These are phyloP conservation scores for Oceanites oceanicus DNA, from an alignment of 2,113 vertebrate genomes.

Conservation along the genomic window DNA sequence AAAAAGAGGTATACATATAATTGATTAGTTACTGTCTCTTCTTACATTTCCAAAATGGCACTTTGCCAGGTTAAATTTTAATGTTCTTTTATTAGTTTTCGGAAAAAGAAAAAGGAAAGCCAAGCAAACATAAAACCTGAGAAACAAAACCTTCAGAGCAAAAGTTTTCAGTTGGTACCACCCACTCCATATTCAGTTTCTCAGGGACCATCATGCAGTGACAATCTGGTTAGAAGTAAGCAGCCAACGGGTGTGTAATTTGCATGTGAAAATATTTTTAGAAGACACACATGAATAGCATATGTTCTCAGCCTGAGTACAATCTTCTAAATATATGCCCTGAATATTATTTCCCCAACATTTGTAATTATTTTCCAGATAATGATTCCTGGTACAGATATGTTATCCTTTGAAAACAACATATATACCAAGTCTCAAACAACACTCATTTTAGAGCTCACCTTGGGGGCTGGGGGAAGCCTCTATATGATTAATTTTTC, in stretches of 20 bases:
- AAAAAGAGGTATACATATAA: neutral
- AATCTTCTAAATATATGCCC: neutral
- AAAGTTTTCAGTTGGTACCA: conserved; percentile 4
- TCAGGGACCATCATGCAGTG: neutral
- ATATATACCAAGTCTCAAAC: neutral
- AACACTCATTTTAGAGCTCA: neutral
- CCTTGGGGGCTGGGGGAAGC: neutral
- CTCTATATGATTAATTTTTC: neutral
- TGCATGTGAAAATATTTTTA: conserved; percentile 51
- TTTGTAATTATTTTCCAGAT: neutral
- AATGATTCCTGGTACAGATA: neutral
- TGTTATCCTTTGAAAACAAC: neutral
- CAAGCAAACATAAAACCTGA: neutral
- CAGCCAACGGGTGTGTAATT: neutral
- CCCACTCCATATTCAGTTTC: neutral
- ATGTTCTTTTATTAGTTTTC: neutral
- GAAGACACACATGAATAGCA: conserved; percentile 41
- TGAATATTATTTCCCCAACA: neutral
- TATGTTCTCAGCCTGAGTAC: neutral
- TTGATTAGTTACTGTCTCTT: neutral
- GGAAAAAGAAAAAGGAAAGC: neutral
- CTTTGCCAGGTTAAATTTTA: neutral
- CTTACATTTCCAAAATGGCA: neutral
- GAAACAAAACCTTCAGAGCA: neutral
- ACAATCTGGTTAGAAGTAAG: conserved; percentile 8